Percentiles rank a stretch among this genome's conserved stretches.
Evolutionary conservation across 2,113 vertebrate genomes (phyloP).

Genomic region (Irena cyanogastra): DNA sequence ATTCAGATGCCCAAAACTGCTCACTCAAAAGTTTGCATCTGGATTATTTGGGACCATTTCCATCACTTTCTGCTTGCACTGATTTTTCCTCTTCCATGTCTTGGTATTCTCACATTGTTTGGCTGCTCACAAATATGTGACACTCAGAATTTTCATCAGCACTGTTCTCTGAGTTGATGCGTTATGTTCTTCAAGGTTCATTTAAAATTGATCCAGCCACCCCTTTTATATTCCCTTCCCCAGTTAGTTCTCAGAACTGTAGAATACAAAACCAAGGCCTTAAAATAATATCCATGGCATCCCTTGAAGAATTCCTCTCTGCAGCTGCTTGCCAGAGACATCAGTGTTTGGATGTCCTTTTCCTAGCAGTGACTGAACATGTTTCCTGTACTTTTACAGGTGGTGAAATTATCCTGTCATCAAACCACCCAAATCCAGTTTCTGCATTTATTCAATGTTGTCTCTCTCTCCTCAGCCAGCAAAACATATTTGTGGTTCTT

Average conservation of each 20-base stretch:
- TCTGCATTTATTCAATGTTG: slow-evolving; percentile 4
- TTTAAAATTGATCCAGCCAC: background rate
- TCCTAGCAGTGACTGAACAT: background rate
- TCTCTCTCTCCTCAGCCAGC: background rate
- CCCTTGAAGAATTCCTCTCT: background rate
- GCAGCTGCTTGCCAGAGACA: background rate
- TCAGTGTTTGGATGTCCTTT: background rate
- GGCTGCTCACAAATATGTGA: background rate
- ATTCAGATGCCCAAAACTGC: background rate
- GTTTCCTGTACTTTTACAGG: background rate
- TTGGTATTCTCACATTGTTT: background rate
- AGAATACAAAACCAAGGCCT: background rate
- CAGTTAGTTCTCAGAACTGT: background rate
- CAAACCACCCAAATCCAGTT: background rate
- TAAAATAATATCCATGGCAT: background rate
- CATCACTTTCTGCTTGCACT: background rate
- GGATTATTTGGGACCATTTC: background rate
- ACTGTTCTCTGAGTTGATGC: background rate
- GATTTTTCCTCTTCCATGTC: background rate
- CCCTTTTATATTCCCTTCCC: background rate
- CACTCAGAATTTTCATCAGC: background rate
- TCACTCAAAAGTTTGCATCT: background rate
- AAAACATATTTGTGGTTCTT: background rate
- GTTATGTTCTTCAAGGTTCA: background rate
- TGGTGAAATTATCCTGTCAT: background rate